phyloP scores from a whole-genome alignment of 1,140 invertebrate species.

The Meteorus sp. region DNA sequence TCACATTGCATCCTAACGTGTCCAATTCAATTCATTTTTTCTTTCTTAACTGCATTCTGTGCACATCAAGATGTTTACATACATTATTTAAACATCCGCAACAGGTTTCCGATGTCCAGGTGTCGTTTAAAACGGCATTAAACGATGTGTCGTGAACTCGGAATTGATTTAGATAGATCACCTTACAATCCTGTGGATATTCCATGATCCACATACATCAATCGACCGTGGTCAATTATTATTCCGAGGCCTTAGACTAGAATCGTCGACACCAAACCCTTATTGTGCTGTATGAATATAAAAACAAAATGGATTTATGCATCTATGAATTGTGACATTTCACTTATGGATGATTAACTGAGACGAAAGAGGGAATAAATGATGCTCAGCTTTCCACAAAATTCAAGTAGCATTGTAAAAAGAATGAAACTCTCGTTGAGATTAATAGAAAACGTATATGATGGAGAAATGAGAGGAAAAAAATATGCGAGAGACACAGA shows the following conservation, averaged over 20 bases:
- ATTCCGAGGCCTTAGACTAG: too few species aligned
- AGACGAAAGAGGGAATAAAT: neutral
- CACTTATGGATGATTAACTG: too few species aligned
- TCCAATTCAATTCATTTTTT: neutral
- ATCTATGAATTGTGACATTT: too few species aligned
- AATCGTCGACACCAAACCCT: too few species aligned
- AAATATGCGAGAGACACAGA: constrained; percentile 1
- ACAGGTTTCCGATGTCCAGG: constrained; percentile 18
- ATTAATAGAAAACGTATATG: constrained; percentile 4
- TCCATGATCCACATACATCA: neutral
- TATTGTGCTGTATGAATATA: too few species aligned
- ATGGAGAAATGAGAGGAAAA: constrained; percentile 10
- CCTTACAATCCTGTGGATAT: neutral
- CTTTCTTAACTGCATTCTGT: constrained; percentile 18
- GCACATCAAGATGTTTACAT: constrained; percentile 22
- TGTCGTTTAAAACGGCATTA: constrained; percentile 17
- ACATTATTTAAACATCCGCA: constrained; percentile 24
- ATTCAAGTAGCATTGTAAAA: too few species aligned
- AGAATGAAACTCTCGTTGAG: too few species aligned
- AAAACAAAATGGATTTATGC: too few species aligned
- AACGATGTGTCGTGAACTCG: constrained; percentile 13
- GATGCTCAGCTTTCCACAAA: too few species aligned
- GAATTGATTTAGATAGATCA: constrained; percentile 19
- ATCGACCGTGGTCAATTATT: too few species aligned
- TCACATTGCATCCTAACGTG: too few species aligned